These are phyloP conservation scores for Charadrius vociferus DNA, from an alignment of 2,113 vertebrate genomes.

Conservation along the genomic window DNA sequence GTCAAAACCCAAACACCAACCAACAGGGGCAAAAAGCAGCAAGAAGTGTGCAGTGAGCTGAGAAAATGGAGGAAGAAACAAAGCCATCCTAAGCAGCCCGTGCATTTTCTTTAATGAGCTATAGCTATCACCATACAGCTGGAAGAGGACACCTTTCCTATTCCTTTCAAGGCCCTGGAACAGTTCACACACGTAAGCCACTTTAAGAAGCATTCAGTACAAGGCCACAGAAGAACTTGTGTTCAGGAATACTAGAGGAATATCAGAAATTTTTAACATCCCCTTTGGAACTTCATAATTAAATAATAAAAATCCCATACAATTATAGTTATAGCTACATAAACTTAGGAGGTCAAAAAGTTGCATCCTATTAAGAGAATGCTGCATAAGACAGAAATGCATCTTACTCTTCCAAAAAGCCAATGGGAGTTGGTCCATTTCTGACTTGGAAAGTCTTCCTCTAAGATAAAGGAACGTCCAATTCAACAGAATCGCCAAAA, in stretches of 20 bases:
- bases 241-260: neutral
- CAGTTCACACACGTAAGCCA: neutral
- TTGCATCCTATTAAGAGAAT: neutral
- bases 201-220: neutral
- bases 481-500: neutral
- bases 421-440: neutral
- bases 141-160: neutral
- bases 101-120: no score
- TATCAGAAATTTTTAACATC: neutral
- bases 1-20: neutral
- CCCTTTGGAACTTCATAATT: neutral
- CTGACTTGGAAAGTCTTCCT: neutral
- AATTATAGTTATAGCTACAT: neutral
- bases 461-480: neutral
- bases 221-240: neutral
- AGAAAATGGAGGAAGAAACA: neutral
- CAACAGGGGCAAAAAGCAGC: neutral
- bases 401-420: neutral
- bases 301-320: neutral
- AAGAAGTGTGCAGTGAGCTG: neutral
- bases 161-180: neutral
- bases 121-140: neutral
- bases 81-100: neutral
- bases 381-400: neutral
- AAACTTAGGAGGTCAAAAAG: neutral